Evolutionary conservation across 2,888 invertebrate genomes (phyloP).

Genomic region (Polydesmus complanatus): DNA sequence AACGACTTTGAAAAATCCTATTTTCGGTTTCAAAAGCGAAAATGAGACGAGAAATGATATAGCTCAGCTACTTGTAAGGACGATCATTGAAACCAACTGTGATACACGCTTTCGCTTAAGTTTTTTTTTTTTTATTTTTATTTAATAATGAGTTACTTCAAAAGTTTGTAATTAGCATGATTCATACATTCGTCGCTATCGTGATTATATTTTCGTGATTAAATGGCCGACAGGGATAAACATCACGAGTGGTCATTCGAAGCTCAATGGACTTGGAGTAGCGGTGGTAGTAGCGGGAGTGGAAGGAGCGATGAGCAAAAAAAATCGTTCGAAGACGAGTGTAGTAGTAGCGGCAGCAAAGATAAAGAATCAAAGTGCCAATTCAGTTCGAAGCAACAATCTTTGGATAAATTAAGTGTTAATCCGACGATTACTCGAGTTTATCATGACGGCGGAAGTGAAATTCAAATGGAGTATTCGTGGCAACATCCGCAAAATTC

Average conservation of each 20-base stretch:
- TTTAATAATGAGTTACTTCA: neutral
- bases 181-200: neutral
- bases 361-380: neutral
- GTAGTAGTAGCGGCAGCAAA: neutral
- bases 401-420: constrained; percentile 20
- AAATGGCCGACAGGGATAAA: constrained; percentile 13
- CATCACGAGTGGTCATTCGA: constrained; percentile 17
- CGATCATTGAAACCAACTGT: neutral
- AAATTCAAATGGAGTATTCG: constrained; percentile 15
- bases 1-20: neutral
- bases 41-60: neutral
- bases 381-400: constrained; percentile 30
- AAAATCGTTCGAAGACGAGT: neutral
- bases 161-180: neutral
- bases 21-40: neutral
- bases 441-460: constrained; percentile 11
- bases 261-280: constrained; percentile 18
- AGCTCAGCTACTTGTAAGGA: neutral
- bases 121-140: neutral
- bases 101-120: neutral
- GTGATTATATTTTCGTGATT: neutral
- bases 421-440: constrained; percentile 10
- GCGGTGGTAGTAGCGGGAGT: neutral
- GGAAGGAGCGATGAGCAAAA: constrained; percentile 2
- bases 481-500: constrained; percentile 7